Evolutionary conservation across 2,797 vertebrate species (phyloP).

Genomic region (Sebastiscus tertius): DNA sequence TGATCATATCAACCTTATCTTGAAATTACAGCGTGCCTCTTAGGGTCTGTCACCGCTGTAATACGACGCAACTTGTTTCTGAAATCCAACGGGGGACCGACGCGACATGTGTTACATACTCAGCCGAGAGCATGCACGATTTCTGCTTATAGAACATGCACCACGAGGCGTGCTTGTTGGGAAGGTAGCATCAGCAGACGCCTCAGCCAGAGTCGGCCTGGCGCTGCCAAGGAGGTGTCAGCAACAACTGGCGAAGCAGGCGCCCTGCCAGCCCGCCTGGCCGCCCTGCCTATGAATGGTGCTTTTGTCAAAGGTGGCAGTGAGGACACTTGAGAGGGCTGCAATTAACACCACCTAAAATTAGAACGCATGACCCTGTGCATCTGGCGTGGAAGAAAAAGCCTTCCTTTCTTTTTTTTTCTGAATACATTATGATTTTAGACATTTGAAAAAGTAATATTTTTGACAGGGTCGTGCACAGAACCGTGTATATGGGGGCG

Average conservation of each 20-base stretch:
- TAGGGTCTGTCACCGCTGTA: constrained; percentile 2
- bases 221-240: constrained; percentile 76
- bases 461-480: constrained; percentile 22
- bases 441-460: constrained; percentile 9
- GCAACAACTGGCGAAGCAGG: constrained; percentile 81
- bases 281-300: constrained; percentile 65
- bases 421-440: constrained; percentile 19
- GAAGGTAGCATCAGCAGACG: constrained; percentile 41
- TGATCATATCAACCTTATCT: constrained; percentile 40
- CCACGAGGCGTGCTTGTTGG: constrained; percentile 24
- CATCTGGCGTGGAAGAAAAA: constrained; percentile 43
- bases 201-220: constrained; percentile 49
- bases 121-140: constrained; percentile 14
- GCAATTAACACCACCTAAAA: constrained; percentile 87
- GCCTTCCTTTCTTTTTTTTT: not conserved
- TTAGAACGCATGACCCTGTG: constrained; percentile 72
- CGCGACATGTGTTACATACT: constrained; percentile 12
- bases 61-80: constrained; percentile 2
- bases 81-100: constrained; percentile 17
- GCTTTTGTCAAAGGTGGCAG: constrained; percentile 82
- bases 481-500: constrained; percentile 4
- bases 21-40: constrained; percentile 44
- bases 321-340: constrained; percentile 84
- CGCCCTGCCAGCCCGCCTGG: constrained; percentile 66
- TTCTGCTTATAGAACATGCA: constrained; percentile 35